These are phyloP conservation scores for Arctopsyche grandis DNA, from an alignment of 1,140 invertebrate genomes.

Conservation along the genomic window DNA sequence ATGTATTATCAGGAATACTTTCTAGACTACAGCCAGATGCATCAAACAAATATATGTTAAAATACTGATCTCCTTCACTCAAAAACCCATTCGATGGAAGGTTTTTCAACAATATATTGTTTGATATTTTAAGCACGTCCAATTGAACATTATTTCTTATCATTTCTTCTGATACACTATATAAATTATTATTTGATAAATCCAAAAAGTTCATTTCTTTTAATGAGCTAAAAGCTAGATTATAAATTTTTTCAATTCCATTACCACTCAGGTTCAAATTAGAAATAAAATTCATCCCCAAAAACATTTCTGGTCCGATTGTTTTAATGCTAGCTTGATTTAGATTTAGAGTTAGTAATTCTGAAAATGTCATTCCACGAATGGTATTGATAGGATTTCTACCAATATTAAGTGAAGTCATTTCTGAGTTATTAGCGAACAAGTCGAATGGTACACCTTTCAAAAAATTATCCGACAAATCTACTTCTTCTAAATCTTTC, in stretches of 20 bases:
- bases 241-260: constrained; percentile 72
- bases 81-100: constrained; percentile 70
- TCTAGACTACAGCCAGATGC: constrained; percentile 74
- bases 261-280: constrained; percentile 73
- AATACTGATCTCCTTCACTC: constrained; percentile 65
- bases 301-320: constrained; percentile 73
- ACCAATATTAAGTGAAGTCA: constrained; percentile 71
- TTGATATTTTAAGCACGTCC: constrained; percentile 73
- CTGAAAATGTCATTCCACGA: constrained; percentile 65
- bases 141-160: constrained; percentile 74
- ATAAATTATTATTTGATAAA: constrained; percentile 74
- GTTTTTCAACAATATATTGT: constrained; percentile 71
- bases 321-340: constrained; percentile 72
- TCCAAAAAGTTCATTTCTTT: constrained; percentile 73
- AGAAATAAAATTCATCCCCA: constrained; percentile 70
- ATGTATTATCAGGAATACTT: constrained; percentile 69
- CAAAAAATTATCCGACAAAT: constrained; percentile 73
- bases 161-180: constrained; percentile 71
- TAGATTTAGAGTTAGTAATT: constrained; percentile 71
- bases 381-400: constrained; percentile 68
- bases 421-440: constrained; percentile 68
- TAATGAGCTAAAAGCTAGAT: constrained; percentile 72
- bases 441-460: constrained; percentile 68
- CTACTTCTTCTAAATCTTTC: constrained; percentile 71
- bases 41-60: constrained; percentile 74